A percentile compares a stretch with the other conserved stretches of the same genome.
These are phyloP conservation scores for Cantharis rufa DNA, from an alignment of 2,888 invertebrate genomes.

Conservation along the genomic window DNA sequence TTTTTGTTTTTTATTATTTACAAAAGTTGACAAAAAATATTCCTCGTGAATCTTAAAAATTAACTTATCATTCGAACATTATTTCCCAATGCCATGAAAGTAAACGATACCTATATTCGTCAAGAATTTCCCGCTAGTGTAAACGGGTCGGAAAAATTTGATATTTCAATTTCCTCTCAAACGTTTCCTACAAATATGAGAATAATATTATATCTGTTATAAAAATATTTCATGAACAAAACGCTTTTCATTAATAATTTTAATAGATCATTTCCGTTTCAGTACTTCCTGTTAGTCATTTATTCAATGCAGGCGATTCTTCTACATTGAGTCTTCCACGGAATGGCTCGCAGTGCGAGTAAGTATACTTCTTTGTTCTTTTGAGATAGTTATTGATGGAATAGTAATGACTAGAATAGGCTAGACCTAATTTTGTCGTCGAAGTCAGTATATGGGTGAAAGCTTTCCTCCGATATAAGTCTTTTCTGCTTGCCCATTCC, in stretches of 20 bases:
- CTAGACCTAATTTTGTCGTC: no score
- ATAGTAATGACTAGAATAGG: no score
- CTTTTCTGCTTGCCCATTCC: no score
- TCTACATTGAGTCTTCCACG: not conserved
- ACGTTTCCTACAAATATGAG: not conserved
- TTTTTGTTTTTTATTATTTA: no score
- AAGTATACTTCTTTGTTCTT: no score
- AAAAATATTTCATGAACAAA: not conserved
- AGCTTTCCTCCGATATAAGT: no score
- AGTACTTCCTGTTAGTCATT: not conserved
- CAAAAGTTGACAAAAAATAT: not conserved
- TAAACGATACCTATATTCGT: not conserved
- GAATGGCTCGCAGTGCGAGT: no score
- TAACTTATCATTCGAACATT: not conserved
- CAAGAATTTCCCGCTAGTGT: not conserved
- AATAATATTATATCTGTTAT: not conserved
- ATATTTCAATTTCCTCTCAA: not conserved
- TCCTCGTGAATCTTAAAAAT: not conserved
- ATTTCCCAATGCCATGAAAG: not conserved
- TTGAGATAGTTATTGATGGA: no score
- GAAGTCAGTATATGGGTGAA: no score
- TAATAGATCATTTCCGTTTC: not conserved
- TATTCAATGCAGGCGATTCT: not conserved
- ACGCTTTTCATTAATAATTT: not conserved
- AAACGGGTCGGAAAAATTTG: not conserved